Conservation (phyloP, 2,888 invertebrate species). For the Litoditis marina region DNA sequence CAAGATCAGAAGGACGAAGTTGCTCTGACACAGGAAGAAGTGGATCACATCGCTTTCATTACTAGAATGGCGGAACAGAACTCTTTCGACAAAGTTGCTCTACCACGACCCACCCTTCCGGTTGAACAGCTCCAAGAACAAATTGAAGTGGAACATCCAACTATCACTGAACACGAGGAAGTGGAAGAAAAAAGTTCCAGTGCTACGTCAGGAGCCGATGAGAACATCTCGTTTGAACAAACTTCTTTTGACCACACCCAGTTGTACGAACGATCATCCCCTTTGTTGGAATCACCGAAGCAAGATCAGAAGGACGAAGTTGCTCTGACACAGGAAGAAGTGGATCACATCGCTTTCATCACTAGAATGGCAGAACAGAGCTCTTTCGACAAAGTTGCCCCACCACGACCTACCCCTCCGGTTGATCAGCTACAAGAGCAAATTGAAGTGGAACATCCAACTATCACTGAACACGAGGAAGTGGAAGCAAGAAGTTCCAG, state of each 20-base stretch:
- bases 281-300: not conserved
- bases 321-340: conserved; percentile 23
- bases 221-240: not conserved
- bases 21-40: conserved; percentile 23
- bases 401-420: conserved; percentile 8
- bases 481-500: conserved; percentile 5
- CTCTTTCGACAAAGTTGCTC: conserved; percentile 16
- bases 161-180: not conserved
- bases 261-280: conserved; percentile 7
- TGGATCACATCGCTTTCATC: conserved; percentile 29
- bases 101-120: too few relatives aligned
- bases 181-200: not conserved
- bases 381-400: conserved; percentile 15
- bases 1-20: not conserved
- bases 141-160: too few relatives aligned
- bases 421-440: too few relatives aligned
- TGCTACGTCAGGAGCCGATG: conserved; percentile 22
- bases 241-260: not conserved
- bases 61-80: conserved; percentile 21
- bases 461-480: not conserved
- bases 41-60: conserved; percentile 29
- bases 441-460: too few relatives aligned
- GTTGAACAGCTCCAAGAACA: too few relatives aligned
- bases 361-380: conserved; percentile 21
- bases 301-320: not conserved